phyloP scores from a whole-genome alignment of 2,888 invertebrate species.

The Microplitis manilae region DNA sequence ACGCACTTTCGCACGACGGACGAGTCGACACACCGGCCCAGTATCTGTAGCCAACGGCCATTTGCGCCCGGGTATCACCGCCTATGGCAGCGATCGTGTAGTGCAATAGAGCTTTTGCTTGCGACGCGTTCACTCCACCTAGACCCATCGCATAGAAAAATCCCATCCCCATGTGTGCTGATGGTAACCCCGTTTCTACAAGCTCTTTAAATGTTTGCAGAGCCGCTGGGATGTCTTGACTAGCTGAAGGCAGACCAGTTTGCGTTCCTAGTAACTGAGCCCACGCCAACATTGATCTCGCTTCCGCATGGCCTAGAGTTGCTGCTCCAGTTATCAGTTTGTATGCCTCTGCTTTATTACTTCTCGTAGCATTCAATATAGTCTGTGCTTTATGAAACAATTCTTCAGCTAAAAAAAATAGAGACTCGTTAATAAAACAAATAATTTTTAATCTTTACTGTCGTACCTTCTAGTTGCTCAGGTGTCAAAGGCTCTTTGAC shows the following conservation, averaged over 20 bases:
- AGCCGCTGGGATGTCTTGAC: constrained; percentile 84
- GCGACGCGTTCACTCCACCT: constrained; percentile 86
- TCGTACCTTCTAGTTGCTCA: constrained; percentile 79
- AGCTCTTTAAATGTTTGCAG: constrained; percentile 83
- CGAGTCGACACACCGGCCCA: constrained; percentile 93
- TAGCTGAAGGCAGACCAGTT: constrained; percentile 69
- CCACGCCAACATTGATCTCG: constrained; percentile 91
- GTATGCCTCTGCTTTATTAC: constrained; percentile 83
- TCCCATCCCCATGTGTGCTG: constrained; percentile 92
- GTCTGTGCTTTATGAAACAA: constrained; percentile 82
- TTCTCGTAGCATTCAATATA: constrained; percentile 81
- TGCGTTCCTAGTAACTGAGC: constrained; percentile 88
- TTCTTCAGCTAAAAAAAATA: constrained; percentile 77
- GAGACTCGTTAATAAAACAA: neutral
- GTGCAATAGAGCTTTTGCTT: constrained; percentile 90
- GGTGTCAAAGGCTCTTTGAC: constrained; percentile 75
- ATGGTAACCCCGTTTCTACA: constrained; percentile 84
- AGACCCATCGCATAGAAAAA: constrained; percentile 91
- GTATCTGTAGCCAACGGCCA: constrained; percentile 96
- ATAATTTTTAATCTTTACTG: neutral
- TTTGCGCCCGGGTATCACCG: constrained; percentile 94
- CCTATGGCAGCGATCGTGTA: constrained; percentile 93
- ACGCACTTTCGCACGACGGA: constrained; percentile 90
- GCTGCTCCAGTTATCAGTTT: constrained; percentile 85
- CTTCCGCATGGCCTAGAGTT: constrained; percentile 84